Base-by-base conservation (phyloP, 2,113 vertebrate genomes). In the Chaetorhynchus papuensis region DNA sequence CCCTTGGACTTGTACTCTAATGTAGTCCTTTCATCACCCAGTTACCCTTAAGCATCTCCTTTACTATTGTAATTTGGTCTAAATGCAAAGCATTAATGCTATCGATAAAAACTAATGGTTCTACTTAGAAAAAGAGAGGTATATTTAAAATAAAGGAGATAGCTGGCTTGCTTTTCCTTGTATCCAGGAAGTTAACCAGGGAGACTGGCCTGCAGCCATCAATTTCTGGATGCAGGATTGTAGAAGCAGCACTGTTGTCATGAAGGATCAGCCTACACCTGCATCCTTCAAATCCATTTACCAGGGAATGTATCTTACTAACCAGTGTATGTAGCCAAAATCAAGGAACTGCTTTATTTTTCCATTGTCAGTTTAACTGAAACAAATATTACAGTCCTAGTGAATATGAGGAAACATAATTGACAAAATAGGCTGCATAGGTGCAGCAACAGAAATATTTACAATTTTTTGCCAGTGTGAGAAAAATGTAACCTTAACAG, bases 21-120 rank as follows among this genome's bases (percentile, higher is more conserved):
- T 98, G 98, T 98, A 97, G 97, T 96, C 98, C 99, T 99, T 99
- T 99, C 99, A 99, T 99, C 99, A 98, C 98, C 97, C 96, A 97
- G 98, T 98, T 98, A 98, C 98, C 99, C 98, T 98, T 98, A 98
- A 99, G 99, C 99, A 97, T 97, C 97, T 98, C 98, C 98, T 98
- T 98, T 98, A 98, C 97, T 98, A 98, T 98, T 98, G 98, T 99
- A 99, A 99, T 99, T 98, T 98, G 98, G 98, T 97, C 97, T 99
- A 99, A 99, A 99, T 98, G 99, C 98, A 99, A 99, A 99, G 98
- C 98, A 99, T 99, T 99, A 99, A 98, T 98, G 98, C 98, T 98
- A 98, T 99, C 97, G 98, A 98, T 99, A 98, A 99, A 98, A 98
- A 97, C 97, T 98, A 99, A 98, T 98, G 98, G 97, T 98, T 98